phyloP scores from a whole-genome alignment of 2,888 invertebrate species.

The Cataglyphis rosenhaueri region DNA sequence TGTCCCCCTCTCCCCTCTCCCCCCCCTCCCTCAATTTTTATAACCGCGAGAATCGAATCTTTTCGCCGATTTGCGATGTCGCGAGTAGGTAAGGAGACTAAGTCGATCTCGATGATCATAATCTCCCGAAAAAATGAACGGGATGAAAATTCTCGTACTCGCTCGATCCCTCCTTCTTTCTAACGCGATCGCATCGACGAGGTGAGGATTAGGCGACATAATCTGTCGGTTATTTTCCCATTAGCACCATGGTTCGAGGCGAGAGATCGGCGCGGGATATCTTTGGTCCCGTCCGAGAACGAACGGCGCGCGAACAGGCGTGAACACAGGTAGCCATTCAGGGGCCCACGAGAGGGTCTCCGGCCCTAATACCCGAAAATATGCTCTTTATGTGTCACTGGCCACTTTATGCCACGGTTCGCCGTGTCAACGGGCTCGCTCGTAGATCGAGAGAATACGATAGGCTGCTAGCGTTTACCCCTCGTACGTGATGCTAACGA shows the following conservation, averaged over 20 bases:
- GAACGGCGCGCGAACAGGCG: slow-evolving; percentile 71
- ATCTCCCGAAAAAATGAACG: background rate
- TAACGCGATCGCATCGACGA: slow-evolving; percentile 73
- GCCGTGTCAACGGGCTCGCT: slow-evolving; percentile 63
- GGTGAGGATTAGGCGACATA: slow-evolving; percentile 78
- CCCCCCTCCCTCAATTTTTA: background rate
- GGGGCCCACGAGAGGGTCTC: slow-evolving; percentile 41
- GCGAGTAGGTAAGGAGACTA: background rate
- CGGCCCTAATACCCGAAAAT: slow-evolving; percentile 82
- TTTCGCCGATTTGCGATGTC: background rate
- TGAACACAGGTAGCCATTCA: slow-evolving; percentile 75
- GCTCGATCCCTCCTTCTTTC: slow-evolving; percentile 50
- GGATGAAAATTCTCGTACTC: slow-evolving; percentile 54
- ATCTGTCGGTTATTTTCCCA: slow-evolving; percentile 84
- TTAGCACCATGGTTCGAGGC: slow-evolving; percentile 73
- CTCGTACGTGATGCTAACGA: background rate
- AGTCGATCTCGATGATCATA: background rate
- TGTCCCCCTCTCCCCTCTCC: too few species aligned
- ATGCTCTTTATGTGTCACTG: slow-evolving; percentile 85
- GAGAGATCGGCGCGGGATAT: slow-evolving; percentile 75
- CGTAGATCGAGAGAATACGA: slow-evolving; percentile 45
- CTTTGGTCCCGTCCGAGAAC: slow-evolving; percentile 46
- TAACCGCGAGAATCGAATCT: background rate
- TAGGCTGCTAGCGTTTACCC: slow-evolving; percentile 19
- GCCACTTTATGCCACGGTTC: slow-evolving; percentile 80